Conservation (phyloP, 2,113 vertebrate genomes). For the Cariama cristata region DNA sequence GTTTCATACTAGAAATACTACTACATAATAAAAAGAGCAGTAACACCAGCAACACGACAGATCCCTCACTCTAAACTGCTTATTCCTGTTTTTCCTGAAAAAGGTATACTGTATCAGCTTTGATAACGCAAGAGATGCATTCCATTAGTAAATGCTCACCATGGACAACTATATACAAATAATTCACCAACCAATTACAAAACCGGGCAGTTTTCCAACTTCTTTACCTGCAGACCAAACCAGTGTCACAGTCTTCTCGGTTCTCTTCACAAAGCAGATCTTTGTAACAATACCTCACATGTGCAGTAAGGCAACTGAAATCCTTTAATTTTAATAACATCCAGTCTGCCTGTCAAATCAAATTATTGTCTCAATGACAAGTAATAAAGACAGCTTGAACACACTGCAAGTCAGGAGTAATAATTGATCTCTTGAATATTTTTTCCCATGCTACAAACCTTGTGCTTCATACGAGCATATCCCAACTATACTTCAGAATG, state of each 20-base stretch:
- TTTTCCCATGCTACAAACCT: neutral
- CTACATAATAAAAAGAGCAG: neutral
- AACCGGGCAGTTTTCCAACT: constrained; percentile 32
- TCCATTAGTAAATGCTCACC: neutral
- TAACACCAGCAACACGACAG: neutral
- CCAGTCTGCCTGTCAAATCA: constrained; percentile 61
- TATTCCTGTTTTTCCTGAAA: neutral
- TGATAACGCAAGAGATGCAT: neutral
- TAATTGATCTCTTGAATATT: constrained; percentile 35
- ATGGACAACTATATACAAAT: constrained; percentile 15
- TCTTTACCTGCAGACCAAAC: neutral
- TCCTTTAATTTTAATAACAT: constrained; percentile 46
- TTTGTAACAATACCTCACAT: neutral
- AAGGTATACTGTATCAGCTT: neutral
- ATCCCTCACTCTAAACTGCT: neutral
- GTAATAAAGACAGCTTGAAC: constrained; percentile 46
- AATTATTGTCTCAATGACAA: constrained; percentile 51
- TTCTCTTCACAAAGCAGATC: neutral
- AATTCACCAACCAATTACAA: constrained; percentile 24
- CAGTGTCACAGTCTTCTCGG: neutral
- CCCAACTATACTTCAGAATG: neutral
- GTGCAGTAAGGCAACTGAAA: constrained; percentile 18
- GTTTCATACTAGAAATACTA: neutral
- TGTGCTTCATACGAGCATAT: neutral
- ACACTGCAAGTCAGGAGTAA: constrained; percentile 2